Evolutionary conservation across 2,888 invertebrate genomes (phyloP).

Genomic region (Ceriagrion tenellum): DNA sequence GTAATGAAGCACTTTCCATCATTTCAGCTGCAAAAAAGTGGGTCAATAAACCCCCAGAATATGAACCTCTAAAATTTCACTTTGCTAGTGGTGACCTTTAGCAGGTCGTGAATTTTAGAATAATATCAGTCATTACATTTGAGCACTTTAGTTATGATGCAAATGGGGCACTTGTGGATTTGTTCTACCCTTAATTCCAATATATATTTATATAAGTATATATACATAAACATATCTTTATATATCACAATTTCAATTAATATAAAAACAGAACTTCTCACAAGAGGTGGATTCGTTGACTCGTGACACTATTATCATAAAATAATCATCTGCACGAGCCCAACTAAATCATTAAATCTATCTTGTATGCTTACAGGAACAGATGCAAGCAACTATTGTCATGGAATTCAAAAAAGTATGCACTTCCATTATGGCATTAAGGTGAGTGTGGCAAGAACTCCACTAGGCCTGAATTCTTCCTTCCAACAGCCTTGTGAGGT

Average conservation of each 20-base stretch:
- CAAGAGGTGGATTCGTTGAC: background rate
- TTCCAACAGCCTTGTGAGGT: background rate
- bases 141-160: slow-evolving; percentile 44
- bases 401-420: background rate
- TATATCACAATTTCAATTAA: slow-evolving; percentile 26
- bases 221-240: background rate
- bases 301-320: background rate
- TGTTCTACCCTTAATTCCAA: slow-evolving; percentile 43
- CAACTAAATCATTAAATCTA: background rate
- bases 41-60: slow-evolving; percentile 47
- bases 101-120: slow-evolving; percentile 51
- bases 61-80: slow-evolving; percentile 46
- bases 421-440: slow-evolving; percentile 14
- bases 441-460: slow-evolving; percentile 12
- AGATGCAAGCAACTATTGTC: slow-evolving; percentile 26
- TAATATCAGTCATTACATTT: slow-evolving; percentile 54
- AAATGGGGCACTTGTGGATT: slow-evolving; percentile 62
- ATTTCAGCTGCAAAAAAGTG: slow-evolving; percentile 14
- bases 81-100: slow-evolving; percentile 7
- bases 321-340: background rate
- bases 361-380: background rate
- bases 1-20: slow-evolving; percentile 7
- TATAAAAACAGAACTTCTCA: slow-evolving; percentile 17
- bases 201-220: slow-evolving; percentile 21
- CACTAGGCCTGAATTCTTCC: background rate